Base-by-base conservation (phyloP, 2,888 invertebrate species). In the Volucella zonaria region DNA sequence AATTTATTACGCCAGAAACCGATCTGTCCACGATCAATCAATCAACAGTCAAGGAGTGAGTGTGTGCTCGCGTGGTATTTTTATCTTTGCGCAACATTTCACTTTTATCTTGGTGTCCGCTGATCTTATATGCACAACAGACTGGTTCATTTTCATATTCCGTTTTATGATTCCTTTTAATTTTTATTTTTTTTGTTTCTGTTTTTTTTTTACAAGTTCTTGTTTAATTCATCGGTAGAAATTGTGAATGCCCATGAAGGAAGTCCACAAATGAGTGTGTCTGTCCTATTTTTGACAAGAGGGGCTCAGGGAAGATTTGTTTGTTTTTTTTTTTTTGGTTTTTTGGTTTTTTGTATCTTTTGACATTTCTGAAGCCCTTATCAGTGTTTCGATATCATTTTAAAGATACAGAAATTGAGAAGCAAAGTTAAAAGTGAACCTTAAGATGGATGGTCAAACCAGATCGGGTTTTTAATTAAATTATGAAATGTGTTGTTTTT, bases 11-110 rank as follows among this genome's bases (percentile, higher is more conserved):
- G 83, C 66, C 83, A 83, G 79, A 83, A 80, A 79, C 51, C 52
- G 56, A 83, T 70, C 83, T 80, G 79, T 80, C 79, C 68, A 70
- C 79, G 83, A 83, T 83, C 75, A 74, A 80, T 83, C 83, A 83
- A 79, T 83, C 83, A 83, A 70, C 70, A 70, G 70, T 75, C 64
- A 70, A 66, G 64, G 6, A 58, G 43, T 11, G 51, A 70, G 59
- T 70, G 58, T 75, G 76, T 59, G 68, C 56, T 43, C 71, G 59
- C 58, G 76, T 64, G 49, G 42, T 74, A 67, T 67, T 78, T 73
- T 56, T 73, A 47, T 68, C 56, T 82, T 40, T 11, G 42, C 11
- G 42, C 66, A 58, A 18, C 66, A 77, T 77, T 77, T 71, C 61
- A 67, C 73, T 62, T 78, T 78, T 78, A 61, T 82, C 71, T 40